These are phyloP conservation scores for Gryon sp. DNA, from an alignment of 1,140 invertebrate genomes.

Conservation along the genomic window DNA sequence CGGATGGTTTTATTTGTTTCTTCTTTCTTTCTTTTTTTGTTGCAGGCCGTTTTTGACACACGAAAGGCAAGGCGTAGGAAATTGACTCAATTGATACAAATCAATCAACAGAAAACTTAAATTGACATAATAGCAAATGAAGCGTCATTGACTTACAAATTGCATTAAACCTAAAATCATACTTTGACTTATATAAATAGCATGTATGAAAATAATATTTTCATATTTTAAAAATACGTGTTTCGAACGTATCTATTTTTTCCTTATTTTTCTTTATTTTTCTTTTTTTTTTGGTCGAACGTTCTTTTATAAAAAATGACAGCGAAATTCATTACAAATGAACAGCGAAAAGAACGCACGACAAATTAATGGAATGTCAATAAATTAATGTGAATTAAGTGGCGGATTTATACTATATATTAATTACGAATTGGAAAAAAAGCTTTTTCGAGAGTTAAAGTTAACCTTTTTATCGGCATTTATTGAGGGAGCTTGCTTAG, in stretches of 20 bases:
- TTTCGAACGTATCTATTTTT: no score
- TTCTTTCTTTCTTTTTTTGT: no score
- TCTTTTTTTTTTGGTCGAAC: conserved; percentile 5
- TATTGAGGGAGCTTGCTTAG: conserved; percentile 22
- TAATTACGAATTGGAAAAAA: conserved; percentile 32
- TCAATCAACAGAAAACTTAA: no score
- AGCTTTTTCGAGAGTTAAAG: conserved; percentile 27
- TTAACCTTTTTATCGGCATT: conserved; percentile 9
- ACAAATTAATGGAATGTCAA: conserved; percentile 52
- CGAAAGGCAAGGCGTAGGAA: no score
- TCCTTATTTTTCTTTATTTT: no score
- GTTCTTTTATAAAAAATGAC: conserved; percentile 34
- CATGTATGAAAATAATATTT: conserved; percentile 42
- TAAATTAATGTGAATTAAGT: conserved; percentile 24
- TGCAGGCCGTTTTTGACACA: no score
- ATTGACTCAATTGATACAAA: no score
- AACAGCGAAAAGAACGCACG: background rate
- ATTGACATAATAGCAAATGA: no score
- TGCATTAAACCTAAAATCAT: no score
- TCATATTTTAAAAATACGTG: conserved; percentile 11
- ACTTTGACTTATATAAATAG: conserved; percentile 14
- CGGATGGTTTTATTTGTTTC: no score
- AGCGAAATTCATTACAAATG: conserved; percentile 12
- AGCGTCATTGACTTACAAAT: no score
- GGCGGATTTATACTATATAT: conserved; percentile 18